Conservation (phyloP, 2,888 invertebrate genomes). For the Hemistola chrysoprasaria region DNA sequence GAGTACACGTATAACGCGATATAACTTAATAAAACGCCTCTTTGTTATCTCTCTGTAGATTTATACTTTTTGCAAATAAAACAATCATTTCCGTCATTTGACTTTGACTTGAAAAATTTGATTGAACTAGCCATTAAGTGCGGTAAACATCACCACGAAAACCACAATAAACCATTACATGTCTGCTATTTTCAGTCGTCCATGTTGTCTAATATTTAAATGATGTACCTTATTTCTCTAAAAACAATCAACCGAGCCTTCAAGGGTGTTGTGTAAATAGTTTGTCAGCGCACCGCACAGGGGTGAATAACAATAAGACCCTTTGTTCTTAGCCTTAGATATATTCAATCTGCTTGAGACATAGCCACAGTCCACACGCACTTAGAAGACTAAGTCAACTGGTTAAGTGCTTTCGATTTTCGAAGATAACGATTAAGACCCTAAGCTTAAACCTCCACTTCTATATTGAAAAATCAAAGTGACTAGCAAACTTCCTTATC, state of each 20-base stretch:
- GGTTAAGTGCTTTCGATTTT: too few relatives aligned
- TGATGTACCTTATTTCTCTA: constrained; percentile 45
- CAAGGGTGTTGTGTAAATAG: constrained; percentile 62
- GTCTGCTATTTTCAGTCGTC: constrained; percentile 23
- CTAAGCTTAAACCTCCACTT: too few relatives aligned
- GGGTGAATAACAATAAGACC: constrained; percentile 79
- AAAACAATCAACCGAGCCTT: constrained; percentile 53
- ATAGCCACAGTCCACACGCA: constrained; percentile 21
- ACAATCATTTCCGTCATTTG: too few relatives aligned
- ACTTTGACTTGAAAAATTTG: too few relatives aligned
- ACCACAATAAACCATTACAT: constrained; percentile 11
- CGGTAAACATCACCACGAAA: too few relatives aligned
- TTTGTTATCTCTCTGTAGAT: too few relatives aligned
- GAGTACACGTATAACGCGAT: constrained; percentile 42
- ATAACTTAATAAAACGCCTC: constrained; percentile 45
- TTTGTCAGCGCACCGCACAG: constrained; percentile 61
- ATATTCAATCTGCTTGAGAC: constrained; percentile 73
- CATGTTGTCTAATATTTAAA: constrained; percentile 30
- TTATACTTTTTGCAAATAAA: too few relatives aligned
- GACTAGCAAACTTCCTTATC: too few relatives aligned
- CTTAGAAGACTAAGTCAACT: too few relatives aligned
- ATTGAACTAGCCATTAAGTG: too few relatives aligned
- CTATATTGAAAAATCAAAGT: too few relatives aligned
- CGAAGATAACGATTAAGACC: too few relatives aligned
- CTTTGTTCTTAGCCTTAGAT: constrained; percentile 65